Base-by-base conservation (phyloP, 2,113 vertebrate species). In the Uria aalge region DNA sequence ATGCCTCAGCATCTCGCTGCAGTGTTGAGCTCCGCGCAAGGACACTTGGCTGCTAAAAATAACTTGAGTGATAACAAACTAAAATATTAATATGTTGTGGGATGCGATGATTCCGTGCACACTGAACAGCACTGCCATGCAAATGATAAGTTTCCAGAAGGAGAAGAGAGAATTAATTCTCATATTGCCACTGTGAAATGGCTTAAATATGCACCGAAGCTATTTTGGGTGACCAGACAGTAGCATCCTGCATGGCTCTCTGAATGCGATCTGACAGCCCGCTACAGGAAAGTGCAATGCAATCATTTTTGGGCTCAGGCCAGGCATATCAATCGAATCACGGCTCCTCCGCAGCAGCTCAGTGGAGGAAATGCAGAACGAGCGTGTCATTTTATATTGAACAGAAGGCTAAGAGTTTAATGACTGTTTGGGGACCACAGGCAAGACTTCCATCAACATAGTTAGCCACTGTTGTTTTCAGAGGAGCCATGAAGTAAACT, bases 161-260 rank as follows among this genome's bases (percentile, higher is more conserved):
- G 76, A 78, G 68, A 52, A 36, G 67, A 52, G 79, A 63, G 62
- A 92, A 92, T 91, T 57, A 85, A 80, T 92, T 91, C 89, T 88
- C 38, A 23, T 68, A 38, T 74, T 72, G 71, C 84, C 59, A 16
- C 32, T 6, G 2, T 32, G 69, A 80, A 92, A 90, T 7, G 75
- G 64, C n/a, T 95, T 83, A 94, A 96, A 83, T 91, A 94, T 60
- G 66, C 92, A 91, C 43, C 4, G 8, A 56, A 90, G 74, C 84
- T 93, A 48, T 94, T 96, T 96, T 74, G 3, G 15, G 92, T 92
- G 95, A 57, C 86, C 95, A 96, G 95, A 91, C 91, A 90, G 92
- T 88, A 76, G 92, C 75, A 45, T 87, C 94, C 69, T 79, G 40
- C 26, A 38, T 59, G 89, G 86, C 84, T 91, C 52, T 68, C 15